Evolutionary conservation across 2,888 invertebrate species (phyloP).

Genomic region (Caenorhabditis parvicauda): DNA sequence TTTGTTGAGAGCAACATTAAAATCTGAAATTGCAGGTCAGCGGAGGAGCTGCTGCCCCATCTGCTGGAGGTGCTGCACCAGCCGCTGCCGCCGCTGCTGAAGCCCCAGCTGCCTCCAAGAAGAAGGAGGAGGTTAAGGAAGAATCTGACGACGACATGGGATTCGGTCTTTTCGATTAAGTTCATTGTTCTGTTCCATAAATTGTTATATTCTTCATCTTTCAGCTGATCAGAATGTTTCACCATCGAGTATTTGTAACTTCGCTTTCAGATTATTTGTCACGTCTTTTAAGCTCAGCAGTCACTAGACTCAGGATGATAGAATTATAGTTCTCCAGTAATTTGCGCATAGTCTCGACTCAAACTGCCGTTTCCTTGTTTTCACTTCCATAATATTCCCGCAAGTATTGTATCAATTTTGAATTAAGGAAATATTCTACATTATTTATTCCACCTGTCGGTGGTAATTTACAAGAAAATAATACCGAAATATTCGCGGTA

Average conservation of each 20-base stretch:
- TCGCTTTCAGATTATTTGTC: neutral
- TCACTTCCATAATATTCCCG: too few relatives aligned
- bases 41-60: conserved; percentile 33
- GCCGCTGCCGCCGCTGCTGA: conserved; percentile 41
- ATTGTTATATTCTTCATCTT: conserved; percentile 21
- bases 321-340: too few relatives aligned
- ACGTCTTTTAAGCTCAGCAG: too few relatives aligned
- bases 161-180: conserved; percentile 55
- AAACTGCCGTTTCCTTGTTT: too few relatives aligned
- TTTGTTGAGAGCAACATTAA: neutral
- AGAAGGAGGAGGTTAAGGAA: conserved; percentile 48
- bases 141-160: conserved; percentile 52
- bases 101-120: conserved; percentile 40
- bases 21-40: conserved; percentile 12
- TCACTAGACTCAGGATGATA: too few relatives aligned
- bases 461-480: too few relatives aligned
- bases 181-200: conserved; percentile 23
- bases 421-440: too few relatives aligned
- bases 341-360: too few relatives aligned
- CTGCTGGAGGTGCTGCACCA: conserved; percentile 35
- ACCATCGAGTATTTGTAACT: neutral
- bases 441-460: too few relatives aligned
- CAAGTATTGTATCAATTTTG: too few relatives aligned
- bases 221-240: neutral
- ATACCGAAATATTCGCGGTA: too few relatives aligned